Conservation (phyloP, 2,113 vertebrate genomes). For the Platysternon megacephalum region DNA sequence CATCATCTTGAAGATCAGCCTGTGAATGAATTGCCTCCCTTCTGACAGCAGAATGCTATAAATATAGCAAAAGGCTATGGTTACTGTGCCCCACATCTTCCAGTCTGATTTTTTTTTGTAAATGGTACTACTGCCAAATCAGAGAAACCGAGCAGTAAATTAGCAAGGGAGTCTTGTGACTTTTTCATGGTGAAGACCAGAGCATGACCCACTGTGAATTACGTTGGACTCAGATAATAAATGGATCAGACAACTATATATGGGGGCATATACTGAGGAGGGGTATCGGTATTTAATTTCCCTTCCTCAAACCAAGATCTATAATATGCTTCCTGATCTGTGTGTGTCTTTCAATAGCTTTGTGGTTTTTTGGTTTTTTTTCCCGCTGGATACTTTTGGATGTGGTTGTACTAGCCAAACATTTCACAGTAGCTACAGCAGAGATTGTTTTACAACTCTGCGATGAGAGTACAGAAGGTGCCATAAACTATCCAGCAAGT, state of each 20-base stretch:
- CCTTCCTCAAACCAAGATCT: conserved; percentile 57
- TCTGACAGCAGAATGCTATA: accelerated
- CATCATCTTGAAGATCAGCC: background rate
- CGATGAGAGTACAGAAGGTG: conserved; percentile 29
- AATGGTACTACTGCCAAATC: conserved; percentile 40
- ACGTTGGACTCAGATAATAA: conserved; percentile 37
- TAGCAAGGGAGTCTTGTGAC: background rate
- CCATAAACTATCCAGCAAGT: conserved; percentile 38
- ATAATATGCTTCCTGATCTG: conserved; percentile 69
- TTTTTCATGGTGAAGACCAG: background rate
- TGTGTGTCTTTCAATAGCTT: conserved; percentile 52
- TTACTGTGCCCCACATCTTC: background rate
- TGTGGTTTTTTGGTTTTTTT: background rate
- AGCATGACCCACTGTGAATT: conserved; percentile 23
- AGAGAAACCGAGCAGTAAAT: conserved; percentile 60
- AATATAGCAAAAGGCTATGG: background rate
- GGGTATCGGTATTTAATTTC: conserved; percentile 62
- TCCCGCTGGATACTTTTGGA: conserved; percentile 44
- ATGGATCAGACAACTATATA: conserved; percentile 60
- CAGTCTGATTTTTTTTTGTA: background rate
- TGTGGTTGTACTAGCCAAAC: conserved; percentile 32
- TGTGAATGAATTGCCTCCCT: conserved; percentile 31
- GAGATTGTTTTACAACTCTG: conserved; percentile 54
- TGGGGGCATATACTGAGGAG: conserved; percentile 50
- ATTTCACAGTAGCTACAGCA: conserved; percentile 38